These are phyloP conservation scores for Phrynosoma blainvillii DNA, from an alignment of 2,113 vertebrate genomes.

Conservation along the genomic window DNA sequence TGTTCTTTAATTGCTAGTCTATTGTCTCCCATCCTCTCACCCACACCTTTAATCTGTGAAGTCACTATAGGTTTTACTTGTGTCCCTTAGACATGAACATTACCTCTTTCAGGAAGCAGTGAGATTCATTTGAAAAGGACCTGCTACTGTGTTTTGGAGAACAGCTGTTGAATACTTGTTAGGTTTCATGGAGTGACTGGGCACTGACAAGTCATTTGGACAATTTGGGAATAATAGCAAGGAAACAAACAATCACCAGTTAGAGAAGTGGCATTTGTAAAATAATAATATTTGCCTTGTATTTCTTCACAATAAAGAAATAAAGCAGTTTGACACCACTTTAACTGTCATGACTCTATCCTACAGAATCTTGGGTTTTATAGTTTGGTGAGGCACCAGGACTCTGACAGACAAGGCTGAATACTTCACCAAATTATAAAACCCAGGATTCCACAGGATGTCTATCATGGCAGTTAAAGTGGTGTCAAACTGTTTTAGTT, in stretches of 20 bases:
- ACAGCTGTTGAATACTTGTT: conserved; percentile 30
- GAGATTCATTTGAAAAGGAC: conserved; percentile 54
- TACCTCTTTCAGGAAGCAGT: conserved; percentile 33
- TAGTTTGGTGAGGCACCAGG: too few relatives aligned
- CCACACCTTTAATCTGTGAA: conserved; percentile 54
- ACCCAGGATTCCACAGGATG: too few relatives aligned
- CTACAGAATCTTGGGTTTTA: too few relatives aligned
- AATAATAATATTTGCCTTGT: too few relatives aligned
- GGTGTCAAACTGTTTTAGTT: too few relatives aligned
- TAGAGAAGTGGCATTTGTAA: not conserved
- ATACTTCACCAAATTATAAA: too few relatives aligned
- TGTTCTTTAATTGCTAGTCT: conserved; percentile 31
- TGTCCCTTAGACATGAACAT: conserved; percentile 38
- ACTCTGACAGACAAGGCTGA: too few relatives aligned
- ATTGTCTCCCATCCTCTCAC: not conserved
- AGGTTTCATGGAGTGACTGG: conserved; percentile 28
- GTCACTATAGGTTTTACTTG: conserved; percentile 54
- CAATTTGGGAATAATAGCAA: conserved; percentile 43
- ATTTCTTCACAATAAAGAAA: too few relatives aligned
- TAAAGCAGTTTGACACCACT: too few relatives aligned
- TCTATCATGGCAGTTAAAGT: too few relatives aligned
- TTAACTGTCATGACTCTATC: too few relatives aligned
- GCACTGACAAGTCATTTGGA: conserved; percentile 12
- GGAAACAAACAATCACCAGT: conserved; percentile 9
- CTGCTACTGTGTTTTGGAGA: conserved; percentile 41